Conservation (phyloP, 1,140 invertebrate species). For the Thaumetopoea pityocampa region DNA sequence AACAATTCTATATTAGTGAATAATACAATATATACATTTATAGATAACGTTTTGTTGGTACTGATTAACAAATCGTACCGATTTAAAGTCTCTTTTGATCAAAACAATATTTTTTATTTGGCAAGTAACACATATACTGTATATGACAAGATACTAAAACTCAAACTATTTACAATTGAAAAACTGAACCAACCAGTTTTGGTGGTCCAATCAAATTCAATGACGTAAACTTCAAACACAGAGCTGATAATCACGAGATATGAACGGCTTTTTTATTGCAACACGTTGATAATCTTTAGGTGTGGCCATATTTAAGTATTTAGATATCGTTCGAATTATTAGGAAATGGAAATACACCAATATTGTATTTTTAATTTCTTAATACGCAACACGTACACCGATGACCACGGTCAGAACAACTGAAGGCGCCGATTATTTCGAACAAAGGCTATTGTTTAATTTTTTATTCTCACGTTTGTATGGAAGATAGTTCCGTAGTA, state of each 20-base stretch:
- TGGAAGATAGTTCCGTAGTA: constrained; percentile 16
- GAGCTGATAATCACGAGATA: constrained; percentile 14
- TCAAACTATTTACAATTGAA: constrained; percentile 54
- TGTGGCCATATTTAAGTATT: too few relatives aligned
- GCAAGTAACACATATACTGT: constrained; percentile 29
- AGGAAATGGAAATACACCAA: too few relatives aligned
- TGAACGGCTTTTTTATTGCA: constrained; percentile 3
- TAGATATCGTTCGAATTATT: too few relatives aligned
- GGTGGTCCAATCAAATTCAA: constrained; percentile 34
- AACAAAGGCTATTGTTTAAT: constrained; percentile 66
- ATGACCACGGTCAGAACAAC: constrained; percentile 36
- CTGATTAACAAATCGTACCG: constrained; percentile 2
- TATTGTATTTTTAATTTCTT: too few relatives aligned
- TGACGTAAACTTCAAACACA: constrained; percentile 41
- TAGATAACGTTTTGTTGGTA: constrained; percentile 27
- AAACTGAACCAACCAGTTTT: constrained; percentile 58
- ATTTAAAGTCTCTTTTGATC: not conserved
- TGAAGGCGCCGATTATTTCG: constrained; percentile 38
- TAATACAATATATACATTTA: constrained; percentile 38
- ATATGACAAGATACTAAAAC: constrained; percentile 34
- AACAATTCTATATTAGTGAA: constrained; percentile 37
- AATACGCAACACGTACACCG: constrained; percentile 32
- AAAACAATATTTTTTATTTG: constrained; percentile 14
- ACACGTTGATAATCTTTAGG: too few relatives aligned
- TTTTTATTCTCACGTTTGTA: constrained; percentile 47